phyloP scores from a whole-genome alignment of 1,140 invertebrate species.

The Plutomurus gul region DNA sequence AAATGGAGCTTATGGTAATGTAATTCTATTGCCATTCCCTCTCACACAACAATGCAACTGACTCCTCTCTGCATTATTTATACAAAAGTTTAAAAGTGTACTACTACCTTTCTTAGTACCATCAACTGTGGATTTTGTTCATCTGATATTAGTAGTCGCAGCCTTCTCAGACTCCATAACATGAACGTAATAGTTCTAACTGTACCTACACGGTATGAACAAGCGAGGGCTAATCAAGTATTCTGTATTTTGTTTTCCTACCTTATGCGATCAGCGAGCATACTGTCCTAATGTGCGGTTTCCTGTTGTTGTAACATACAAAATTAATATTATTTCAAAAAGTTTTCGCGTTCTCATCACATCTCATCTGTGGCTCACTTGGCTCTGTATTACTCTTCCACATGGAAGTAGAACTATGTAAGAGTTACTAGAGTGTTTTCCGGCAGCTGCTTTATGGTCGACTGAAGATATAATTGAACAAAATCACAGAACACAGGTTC shows the following conservation, averaged over 20 bases:
- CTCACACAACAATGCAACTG: neutral
- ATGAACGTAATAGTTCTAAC: no score
- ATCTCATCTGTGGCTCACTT: neutral
- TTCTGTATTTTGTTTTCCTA: neutral
- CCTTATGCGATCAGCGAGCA: neutral
- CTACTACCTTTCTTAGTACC: neutral
- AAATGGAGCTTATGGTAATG: conserved; percentile 13
- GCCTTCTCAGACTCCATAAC: no score
- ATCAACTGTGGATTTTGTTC: neutral
- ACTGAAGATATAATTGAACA: neutral
- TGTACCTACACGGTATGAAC: no score
- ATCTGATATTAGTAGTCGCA: no score
- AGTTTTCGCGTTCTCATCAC: conserved; percentile 9
- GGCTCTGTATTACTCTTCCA: neutral
- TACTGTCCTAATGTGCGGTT: conserved; percentile 1
- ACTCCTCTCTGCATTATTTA: neutral
- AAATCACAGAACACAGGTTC: conserved; percentile 17
- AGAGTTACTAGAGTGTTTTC: neutral
- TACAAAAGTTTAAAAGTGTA: neutral
- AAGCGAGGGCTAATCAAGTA: neutral
- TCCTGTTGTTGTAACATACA: conserved; percentile 2
- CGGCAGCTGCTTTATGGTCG: conserved; percentile 14
- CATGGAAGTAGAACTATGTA: neutral
- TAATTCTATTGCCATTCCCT: neutral
- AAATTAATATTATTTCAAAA: conserved; percentile 19